Base-by-base conservation (phyloP, 2,888 invertebrate species). In the Hylaea fasciaria region DNA sequence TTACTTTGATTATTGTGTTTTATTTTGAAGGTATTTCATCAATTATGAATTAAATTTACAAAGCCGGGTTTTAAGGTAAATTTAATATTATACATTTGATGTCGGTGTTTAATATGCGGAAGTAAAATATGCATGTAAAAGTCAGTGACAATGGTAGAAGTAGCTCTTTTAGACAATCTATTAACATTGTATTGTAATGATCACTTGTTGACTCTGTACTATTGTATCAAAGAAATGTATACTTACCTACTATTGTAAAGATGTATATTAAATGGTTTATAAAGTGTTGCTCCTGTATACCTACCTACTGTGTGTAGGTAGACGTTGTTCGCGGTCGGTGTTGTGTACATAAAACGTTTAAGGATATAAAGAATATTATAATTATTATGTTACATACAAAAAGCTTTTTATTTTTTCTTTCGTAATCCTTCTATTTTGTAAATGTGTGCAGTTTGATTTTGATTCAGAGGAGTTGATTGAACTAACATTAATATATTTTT, bases 321-420 rank as follows among this genome's bases (percentile, higher is more conserved):
- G n/a, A n/a, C n/a, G 85, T 85, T 86, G 83, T 86, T 87, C 83
- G 72, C 81, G 74, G 78, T 83, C 79, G 76, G 85, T 87, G 89
- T 89, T 82, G 71, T 91, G 90, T 91, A 89, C 73, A 89, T 89
- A 89, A 84, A 85, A 86, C 82, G 78, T 87, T 86, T 90, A 86
- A 85, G 85, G 81, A 86, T 83, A 87, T 86, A 73, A 77, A 60
- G 78, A 75, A 77, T 73, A 80, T 79, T 80, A 85, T 83, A 83
- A 89, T 83, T 86, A 89, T 81, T 84, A 86, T 82, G 89, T 89
- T 88, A 88, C 85, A 83, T 81, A 86, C 58, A 37, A 55, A 7
- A 12, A 22, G 51, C 57, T 61, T 69, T 65, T 69, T 45, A 60
- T 65, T 68, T 56, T 22, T n/a, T n/a, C n/a, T n/a, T n/a, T n/a